A percentile compares a stretch with the other conserved stretches of the same genome.
Evolutionary conservation across 2,797 vertebrate genomes (phyloP).

Genomic region (Picus viridis): DNA sequence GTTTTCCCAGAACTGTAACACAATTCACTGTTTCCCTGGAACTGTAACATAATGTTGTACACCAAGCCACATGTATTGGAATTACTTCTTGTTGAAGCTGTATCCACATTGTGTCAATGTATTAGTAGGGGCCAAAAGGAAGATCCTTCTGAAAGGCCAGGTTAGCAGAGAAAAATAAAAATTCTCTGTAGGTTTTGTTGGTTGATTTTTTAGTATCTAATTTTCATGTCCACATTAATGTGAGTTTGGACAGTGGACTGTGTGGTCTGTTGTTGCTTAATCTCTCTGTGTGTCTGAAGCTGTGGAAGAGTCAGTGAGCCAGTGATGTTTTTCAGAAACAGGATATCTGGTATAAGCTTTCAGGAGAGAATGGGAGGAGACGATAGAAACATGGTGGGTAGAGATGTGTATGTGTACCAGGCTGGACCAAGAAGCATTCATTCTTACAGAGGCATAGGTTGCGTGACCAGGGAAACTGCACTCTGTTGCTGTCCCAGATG

Average conservation of each 20-base stretch:
- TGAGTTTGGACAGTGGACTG: not conserved
- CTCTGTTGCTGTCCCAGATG: not conserved
- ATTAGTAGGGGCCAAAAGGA: not conserved
- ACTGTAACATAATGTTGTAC: not conserved
- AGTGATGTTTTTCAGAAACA: not conserved
- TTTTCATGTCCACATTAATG: not conserved
- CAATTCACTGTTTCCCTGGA: not conserved
- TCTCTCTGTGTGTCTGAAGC: not conserved
- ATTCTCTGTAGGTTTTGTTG: not conserved
- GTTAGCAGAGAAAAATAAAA: not conserved
- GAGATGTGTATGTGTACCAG: not conserved
- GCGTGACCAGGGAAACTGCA: accelerated
- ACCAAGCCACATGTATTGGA: not conserved
- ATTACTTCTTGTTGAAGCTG: not conserved
- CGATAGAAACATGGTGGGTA: accelerated
- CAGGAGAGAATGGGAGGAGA: not conserved
- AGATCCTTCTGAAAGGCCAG: not conserved
- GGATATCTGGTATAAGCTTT: not conserved
- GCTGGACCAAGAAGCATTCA: not conserved
- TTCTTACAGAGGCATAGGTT: not conserved
- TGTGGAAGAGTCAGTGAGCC: not conserved
- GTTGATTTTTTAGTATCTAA: not conserved
- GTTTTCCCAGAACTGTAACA: not conserved
- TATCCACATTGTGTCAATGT: accelerated
- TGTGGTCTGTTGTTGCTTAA: not conserved